Conservation (phyloP, 2,888 invertebrate species). For the Pimpla rufipes region DNA sequence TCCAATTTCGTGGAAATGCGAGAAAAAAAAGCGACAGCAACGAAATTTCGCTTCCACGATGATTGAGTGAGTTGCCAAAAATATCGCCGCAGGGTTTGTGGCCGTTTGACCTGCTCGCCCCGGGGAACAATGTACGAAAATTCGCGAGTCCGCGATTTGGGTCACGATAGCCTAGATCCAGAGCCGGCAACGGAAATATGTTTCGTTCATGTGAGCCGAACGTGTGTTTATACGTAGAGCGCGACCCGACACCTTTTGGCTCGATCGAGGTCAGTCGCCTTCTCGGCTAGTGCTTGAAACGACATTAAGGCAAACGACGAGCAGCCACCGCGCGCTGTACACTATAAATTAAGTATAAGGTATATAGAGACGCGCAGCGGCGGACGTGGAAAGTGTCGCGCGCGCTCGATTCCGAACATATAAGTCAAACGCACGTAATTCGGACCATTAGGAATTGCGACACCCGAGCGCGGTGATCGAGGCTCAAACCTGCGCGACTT, state of each 20-base stretch:
- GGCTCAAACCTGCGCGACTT: no score
- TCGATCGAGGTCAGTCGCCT: slow-evolving; percentile 27
- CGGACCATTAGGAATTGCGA: no score
- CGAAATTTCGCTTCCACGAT: not conserved
- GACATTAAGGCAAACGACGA: not conserved
- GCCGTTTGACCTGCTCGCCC: not conserved
- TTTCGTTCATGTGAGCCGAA: not conserved
- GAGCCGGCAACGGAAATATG: not conserved
- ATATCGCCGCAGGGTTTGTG: not conserved
- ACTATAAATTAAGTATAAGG: not conserved
- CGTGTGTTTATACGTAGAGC: not conserved
- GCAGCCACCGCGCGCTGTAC: not conserved
- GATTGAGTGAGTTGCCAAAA: not conserved
- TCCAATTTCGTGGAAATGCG: not conserved
- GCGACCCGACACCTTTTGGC: slow-evolving; percentile 13
- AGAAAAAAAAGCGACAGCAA: not conserved
- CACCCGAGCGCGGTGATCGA: no score
- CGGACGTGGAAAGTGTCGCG: no score
- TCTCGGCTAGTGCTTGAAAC: slow-evolving; percentile 6
- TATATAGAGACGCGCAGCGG: not conserved
- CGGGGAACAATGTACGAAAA: not conserved
- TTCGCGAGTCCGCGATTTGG: not conserved
- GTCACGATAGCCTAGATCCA: not conserved
- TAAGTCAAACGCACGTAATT: no score
- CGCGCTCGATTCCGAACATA: no score